Base-by-base conservation (phyloP, 2,113 vertebrate species). In the Hydrolagus affinis region DNA sequence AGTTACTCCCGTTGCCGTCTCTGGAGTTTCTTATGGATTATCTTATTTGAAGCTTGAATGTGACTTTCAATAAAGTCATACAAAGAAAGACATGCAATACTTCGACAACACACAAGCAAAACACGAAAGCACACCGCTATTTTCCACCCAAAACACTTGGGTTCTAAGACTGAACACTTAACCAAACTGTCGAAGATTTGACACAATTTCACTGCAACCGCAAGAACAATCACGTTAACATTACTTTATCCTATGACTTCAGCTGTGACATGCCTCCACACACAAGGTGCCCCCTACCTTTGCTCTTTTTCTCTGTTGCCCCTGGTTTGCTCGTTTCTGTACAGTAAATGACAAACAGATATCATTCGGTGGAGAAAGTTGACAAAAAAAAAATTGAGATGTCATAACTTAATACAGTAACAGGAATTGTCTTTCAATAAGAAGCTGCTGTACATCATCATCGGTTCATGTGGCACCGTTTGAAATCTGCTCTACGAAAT, bases 241-340 rank as follows among this genome's bases (percentile, higher is more conserved):
- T 21, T 66, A 30, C 30, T 11, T 66, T 17, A 83, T 68, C 30
- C 9, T 30, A 83, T 21, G 25, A 21, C 30, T 66, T 66, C 62
- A 32, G 28, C 23, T 30, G 11, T 32, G 25, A 21, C 62, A 83
- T 66, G 25, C 62, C 6, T 44, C 32, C 19, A 19, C 25, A 83
- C 62, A 19, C 14, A 83, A 66, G 25, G 66, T 23, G 30, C 4
- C 19, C 74, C 88, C 85, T 92, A 95, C 94, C 94, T 95, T 95
- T 80, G 91, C 91, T 91, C 92, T 93, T 89, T 92, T 95, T 88
- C 91, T 94, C 86, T 94, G 94, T 87, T 95, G 94, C 88, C 93
- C 94, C 87, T 94, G 94, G 89, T 91, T 92, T 28, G 86, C 87
- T 87, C 91, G 91, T 88, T 92, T 93, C 94, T 95, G 88, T 85